These are phyloP conservation scores for human (Homo sapiens) DNA, from an alignment of 2,113 vertebrate species.

Conservation along the genomic window GRCh38 chr18:43355501-43356000, in stretches of 20 bases:
- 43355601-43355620: background rate
- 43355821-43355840: background rate
- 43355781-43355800: background rate
- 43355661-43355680: background rate
- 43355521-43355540: background rate
- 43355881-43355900: background rate
- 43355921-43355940: background rate
- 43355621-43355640: background rate
- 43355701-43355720: background rate
- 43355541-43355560: background rate
- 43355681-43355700: background rate
- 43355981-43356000: background rate
- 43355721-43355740: background rate
- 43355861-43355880: background rate
- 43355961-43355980: background rate
- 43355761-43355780: background rate
- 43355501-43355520: background rate
- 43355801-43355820: background rate
- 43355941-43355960: background rate
- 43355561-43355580: background rate
- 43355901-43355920: background rate
- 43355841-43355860: background rate
- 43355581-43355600: background rate
- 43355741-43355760: background rate
- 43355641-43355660: background rate